Evolutionary conservation across 2,888 invertebrate species (phyloP).

Genomic region (Arctia plantaginis): DNA sequence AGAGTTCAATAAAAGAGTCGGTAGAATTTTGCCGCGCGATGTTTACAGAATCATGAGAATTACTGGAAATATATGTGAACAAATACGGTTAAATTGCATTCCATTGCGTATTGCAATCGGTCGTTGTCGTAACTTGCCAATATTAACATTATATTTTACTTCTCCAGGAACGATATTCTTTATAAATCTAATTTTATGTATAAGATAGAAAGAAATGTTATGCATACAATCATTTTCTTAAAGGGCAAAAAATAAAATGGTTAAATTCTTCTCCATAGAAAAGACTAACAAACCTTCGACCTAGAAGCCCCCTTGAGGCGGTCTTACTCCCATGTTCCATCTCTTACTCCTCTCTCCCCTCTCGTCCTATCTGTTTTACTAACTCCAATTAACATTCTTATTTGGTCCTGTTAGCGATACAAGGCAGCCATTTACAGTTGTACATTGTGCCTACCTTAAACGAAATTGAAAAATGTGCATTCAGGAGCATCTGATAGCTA

Average conservation of each 20-base stretch:
- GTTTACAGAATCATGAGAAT: not conserved
- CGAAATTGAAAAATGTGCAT: not conserved
- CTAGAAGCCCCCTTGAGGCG: too few species aligned
- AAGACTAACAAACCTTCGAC: not conserved
- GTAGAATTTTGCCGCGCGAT: not conserved
- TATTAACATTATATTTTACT: not conserved
- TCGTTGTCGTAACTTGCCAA: not conserved
- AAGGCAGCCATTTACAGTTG: not conserved
- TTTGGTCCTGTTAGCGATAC: not conserved
- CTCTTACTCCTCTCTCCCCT: not conserved
- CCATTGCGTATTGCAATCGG: not conserved
- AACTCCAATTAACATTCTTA: not conserved
- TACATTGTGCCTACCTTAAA: not conserved
- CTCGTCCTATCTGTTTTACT: not conserved
- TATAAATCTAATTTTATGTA: not conserved
- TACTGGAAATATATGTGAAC: not conserved
- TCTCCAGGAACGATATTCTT: not conserved
- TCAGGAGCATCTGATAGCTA: not conserved
- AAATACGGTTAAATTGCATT: conserved; percentile 3
- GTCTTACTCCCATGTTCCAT: not conserved
- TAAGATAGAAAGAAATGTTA: not conserved
- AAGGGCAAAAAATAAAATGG: not conserved
- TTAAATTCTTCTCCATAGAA: not conserved
- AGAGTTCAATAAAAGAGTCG: not conserved
- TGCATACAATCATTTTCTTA: not conserved